phyloP scores from a whole-genome alignment of 2,113 vertebrate species.

The Pachycephala philippinensis region DNA sequence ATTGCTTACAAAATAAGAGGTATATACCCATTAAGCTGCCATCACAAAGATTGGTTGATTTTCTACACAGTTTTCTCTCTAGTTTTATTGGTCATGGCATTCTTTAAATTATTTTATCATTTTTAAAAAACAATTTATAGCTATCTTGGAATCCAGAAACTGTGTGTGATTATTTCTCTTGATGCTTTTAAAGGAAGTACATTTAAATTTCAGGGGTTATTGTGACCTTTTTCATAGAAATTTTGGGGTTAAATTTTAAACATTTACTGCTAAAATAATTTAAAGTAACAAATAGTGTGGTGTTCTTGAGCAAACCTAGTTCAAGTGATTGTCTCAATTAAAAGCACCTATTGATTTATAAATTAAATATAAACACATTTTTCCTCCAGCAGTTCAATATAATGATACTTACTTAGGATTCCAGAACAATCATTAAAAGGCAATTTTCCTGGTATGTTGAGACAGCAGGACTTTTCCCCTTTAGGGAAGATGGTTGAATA shows the following conservation, averaged over 20 bases:
- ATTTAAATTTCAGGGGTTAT: not conserved
- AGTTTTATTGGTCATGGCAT: not conserved
- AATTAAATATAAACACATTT: slow-evolving; percentile 22
- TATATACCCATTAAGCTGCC: not conserved
- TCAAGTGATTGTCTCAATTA: not conserved
- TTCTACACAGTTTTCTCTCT: not conserved
- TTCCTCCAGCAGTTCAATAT: not conserved
- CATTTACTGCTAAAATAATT: not conserved
- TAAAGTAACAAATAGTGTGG: not conserved
- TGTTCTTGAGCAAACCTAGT: not conserved
- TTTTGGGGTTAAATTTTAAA: not conserved
- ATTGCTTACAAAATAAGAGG: not conserved
- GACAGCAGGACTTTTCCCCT: not conserved
- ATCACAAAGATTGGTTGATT: not conserved
- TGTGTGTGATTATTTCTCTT: not conserved
- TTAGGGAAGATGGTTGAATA: not conserved
- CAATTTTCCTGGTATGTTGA: not conserved
- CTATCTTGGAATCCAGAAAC: not conserved
- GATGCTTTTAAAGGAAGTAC: not conserved
- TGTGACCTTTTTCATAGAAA: not conserved
- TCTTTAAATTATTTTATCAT: not conserved
- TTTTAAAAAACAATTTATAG: not conserved
- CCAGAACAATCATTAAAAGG: slow-evolving; percentile 17
- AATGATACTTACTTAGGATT: not conserved
- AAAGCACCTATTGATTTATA: not conserved